Percentiles rank a stretch among this genome's conserved stretches.
Evolutionary conservation across 2,888 invertebrate species (phyloP).

Genomic region (Nematopogon swammerdamellus): DNA sequence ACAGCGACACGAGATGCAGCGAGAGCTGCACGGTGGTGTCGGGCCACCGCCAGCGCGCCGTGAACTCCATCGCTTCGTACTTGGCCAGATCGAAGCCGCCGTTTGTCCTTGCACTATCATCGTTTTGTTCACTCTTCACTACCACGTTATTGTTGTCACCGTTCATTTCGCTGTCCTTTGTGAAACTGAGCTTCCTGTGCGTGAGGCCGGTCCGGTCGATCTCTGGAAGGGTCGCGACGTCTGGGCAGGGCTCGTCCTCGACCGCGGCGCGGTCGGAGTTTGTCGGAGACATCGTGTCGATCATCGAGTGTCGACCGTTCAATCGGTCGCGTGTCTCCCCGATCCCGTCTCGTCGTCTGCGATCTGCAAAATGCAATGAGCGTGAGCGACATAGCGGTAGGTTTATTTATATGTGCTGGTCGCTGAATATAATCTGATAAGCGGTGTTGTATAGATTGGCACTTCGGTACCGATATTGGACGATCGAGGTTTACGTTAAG

Average conservation of each 20-base stretch:
- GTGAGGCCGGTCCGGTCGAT: background rate
- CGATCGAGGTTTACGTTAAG: too few species aligned
- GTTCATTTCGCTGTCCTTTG: background rate
- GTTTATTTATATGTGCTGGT: too few species aligned
- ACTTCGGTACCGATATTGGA: too few species aligned
- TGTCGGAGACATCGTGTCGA: background rate
- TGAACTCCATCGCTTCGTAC: constrained; percentile 51
- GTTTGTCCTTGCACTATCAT: constrained; percentile 14
- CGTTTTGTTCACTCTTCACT: constrained; percentile 14
- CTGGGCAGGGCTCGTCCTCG: background rate
- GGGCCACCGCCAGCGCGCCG: constrained; percentile 66
- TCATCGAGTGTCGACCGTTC: too few species aligned
- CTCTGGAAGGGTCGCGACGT: background rate
- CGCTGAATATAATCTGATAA: too few species aligned
- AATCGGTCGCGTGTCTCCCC: too few species aligned
- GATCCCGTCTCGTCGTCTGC: background rate
- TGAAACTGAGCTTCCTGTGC: background rate
- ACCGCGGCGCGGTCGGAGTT: background rate
- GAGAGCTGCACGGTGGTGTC: constrained; percentile 68
- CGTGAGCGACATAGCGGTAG: too few species aligned
- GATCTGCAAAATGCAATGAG: background rate
- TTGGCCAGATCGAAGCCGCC: constrained; percentile 32
- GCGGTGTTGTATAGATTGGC: too few species aligned
- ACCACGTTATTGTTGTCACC: constrained; percentile 5
- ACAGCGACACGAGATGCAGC: constrained; percentile 66